These are phyloP conservation scores for Dryoscopus gambensis DNA, from an alignment of 2,113 vertebrate genomes.

Conservation along the genomic window DNA sequence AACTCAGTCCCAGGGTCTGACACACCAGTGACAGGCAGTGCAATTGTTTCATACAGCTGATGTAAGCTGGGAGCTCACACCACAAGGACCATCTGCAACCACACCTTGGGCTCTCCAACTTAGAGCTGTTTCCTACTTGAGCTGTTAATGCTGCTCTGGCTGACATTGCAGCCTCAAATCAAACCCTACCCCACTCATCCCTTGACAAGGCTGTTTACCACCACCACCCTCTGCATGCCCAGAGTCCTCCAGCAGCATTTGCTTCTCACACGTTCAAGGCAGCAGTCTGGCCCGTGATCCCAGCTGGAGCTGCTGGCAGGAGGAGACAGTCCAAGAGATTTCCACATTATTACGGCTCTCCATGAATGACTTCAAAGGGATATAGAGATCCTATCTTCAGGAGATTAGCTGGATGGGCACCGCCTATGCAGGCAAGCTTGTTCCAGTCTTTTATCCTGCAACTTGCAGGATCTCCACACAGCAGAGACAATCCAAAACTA, in stretches of 20 bases:
- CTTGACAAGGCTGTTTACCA: not conserved
- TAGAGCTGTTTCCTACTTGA: not conserved
- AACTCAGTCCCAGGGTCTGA: not conserved
- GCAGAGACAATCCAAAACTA: not conserved
- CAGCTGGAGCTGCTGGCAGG: not conserved
- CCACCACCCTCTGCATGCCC: not conserved
- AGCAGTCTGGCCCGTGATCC: not conserved
- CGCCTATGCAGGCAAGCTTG: not conserved
- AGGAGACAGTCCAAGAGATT: not conserved
- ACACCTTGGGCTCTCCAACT: not conserved
- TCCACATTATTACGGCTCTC: not conserved
- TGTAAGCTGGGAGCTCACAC: not conserved
- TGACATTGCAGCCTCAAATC: not conserved
- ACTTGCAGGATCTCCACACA: not conserved
- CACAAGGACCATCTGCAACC: not conserved
- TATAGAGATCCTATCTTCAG: not conserved
- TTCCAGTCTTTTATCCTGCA: not conserved
- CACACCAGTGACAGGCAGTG: not conserved
- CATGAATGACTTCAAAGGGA: conserved; percentile 23
- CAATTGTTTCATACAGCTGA: not conserved
- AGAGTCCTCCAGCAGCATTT: not conserved
- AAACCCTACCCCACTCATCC: not conserved
- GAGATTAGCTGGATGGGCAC: not conserved
- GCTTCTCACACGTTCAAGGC: not conserved
- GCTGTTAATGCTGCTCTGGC: not conserved